A percentile compares a stretch with the other conserved stretches of the same genome.
Evolutionary conservation across 2,797 vertebrate genomes (phyloP).

Genomic region (Hoplostethus mediterraneus): DNA sequence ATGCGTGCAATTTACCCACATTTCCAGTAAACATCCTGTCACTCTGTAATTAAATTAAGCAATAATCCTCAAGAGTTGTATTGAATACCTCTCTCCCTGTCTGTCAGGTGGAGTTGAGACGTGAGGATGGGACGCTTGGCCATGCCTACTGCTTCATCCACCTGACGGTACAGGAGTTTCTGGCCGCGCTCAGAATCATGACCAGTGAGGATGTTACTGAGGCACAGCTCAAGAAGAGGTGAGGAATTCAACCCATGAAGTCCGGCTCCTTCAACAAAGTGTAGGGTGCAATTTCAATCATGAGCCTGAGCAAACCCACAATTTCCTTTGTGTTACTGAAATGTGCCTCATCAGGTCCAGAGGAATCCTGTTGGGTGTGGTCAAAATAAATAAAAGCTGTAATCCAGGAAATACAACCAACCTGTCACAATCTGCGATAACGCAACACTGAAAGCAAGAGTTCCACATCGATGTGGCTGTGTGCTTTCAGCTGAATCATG

Average conservation of each 20-base stretch:
- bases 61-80: neutral
- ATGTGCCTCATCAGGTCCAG: neutral
- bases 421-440: constrained; percentile 14
- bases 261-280: neutral
- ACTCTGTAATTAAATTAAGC: too few relatives aligned
- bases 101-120: constrained; percentile 82
- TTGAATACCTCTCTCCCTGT: constrained; percentile 38
- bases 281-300: too few relatives aligned
- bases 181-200: constrained; percentile 90
- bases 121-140: constrained; percentile 57
- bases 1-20: neutral
- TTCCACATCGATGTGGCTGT: neutral
- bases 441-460: constrained; percentile 10
- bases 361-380: neutral
- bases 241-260: neutral
- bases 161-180: constrained; percentile 92
- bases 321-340: too few relatives aligned
- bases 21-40: too few relatives aligned
- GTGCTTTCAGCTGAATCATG: neutral
- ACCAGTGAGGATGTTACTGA: constrained; percentile 79
- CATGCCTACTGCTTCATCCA: constrained; percentile 88
- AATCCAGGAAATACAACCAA: constrained; percentile 21
- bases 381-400: constrained; percentile 15
- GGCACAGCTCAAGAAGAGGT: constrained; percentile 75
- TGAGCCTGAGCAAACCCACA: too few relatives aligned